Conservation (phyloP, 1,140 invertebrate species). For the Drosophila santomea region DNA sequence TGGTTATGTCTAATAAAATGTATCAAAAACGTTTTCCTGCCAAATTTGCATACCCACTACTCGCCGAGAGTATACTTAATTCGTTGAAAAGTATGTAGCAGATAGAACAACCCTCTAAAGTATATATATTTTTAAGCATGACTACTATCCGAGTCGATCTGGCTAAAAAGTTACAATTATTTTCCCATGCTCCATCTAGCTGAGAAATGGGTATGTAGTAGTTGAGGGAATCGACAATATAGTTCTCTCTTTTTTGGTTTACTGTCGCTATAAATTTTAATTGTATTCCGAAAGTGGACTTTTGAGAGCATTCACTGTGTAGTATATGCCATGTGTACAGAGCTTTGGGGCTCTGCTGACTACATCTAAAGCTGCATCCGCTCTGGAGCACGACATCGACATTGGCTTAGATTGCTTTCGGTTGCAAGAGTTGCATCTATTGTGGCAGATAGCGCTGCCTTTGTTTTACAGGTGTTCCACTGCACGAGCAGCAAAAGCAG, state of each 20-base stretch:
- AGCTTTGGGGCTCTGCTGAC: constrained; percentile 24
- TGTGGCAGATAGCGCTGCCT: constrained; percentile 65
- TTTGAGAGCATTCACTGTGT: constrained; percentile 15
- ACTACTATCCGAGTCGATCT: too few relatives aligned
- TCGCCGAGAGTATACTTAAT: too few relatives aligned
- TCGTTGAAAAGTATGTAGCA: too few relatives aligned
- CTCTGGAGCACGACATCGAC: constrained; percentile 58
- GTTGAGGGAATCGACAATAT: too few relatives aligned
- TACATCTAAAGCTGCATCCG: constrained; percentile 54
- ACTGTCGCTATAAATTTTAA: constrained; percentile 30
- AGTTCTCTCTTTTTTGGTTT: constrained; percentile 3
- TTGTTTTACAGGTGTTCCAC: constrained; percentile 82
- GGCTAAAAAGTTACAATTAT: too few relatives aligned
- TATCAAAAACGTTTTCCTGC: neutral
- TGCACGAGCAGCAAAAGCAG: constrained; percentile 60
- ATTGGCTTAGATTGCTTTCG: constrained; percentile 11
- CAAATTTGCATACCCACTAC: too few relatives aligned
- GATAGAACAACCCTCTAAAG: too few relatives aligned
- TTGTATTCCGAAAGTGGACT: constrained; percentile 20
- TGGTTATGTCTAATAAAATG: neutral
- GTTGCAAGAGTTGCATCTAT: constrained; percentile 24
- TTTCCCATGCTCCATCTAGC: too few relatives aligned
- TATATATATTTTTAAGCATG: too few relatives aligned
- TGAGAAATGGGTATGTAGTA: too few relatives aligned
- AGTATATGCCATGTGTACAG: constrained; percentile 18